Evolutionary conservation across 2,888 invertebrate genomes (phyloP), one percentile per base, ranked within the genome.

Genomic region (Apamea crenata): DNA sequence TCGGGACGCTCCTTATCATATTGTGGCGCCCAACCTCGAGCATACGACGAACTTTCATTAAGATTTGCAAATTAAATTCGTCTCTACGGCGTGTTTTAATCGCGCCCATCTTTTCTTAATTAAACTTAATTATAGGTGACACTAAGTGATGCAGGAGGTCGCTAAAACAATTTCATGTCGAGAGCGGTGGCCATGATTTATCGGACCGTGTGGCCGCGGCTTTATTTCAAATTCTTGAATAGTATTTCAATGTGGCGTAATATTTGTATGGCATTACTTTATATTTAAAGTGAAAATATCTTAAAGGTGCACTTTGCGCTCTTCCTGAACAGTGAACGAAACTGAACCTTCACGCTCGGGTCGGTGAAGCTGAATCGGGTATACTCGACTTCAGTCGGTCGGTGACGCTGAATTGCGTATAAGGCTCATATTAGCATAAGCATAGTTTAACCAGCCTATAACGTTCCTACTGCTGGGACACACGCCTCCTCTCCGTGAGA

Each of bases 61-160:
- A 93, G 93, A 93, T 93, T 93, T 94, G 94, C 93, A 94, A 95
- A 95, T 95, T 94, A 94, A 94, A 94, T 95, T 93, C 90, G 91
- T 91, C 93, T 89, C 91, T 89, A 89, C 91, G 92, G 92, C 91
- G 89, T 89, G 93, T 93, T 94, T 95, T 94, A 93, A 94, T 92
- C 91, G 91, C 89, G 90, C 88, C 91, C 91, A 92, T 92, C 91
- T 91, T 91, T 91, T 91, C 89, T 91, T 94, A 94, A 95, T 94
- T 94, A 94, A 94, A 93, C 90, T 92, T 92, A 92, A 94, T 93
- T 94, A 93, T 92, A 92, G 91, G 91, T 91, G 91, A 92, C 91
- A 90, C 89, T 92, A 90, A 92, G 89, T 89, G 87, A 87, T 87
- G 83, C 82, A 85, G 79, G 82, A 83, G 84, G 78, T 81, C 69